These are phyloP conservation scores for Agriotes lineatus DNA, from an alignment of 2,888 invertebrate genomes.

Conservation along the genomic window DNA sequence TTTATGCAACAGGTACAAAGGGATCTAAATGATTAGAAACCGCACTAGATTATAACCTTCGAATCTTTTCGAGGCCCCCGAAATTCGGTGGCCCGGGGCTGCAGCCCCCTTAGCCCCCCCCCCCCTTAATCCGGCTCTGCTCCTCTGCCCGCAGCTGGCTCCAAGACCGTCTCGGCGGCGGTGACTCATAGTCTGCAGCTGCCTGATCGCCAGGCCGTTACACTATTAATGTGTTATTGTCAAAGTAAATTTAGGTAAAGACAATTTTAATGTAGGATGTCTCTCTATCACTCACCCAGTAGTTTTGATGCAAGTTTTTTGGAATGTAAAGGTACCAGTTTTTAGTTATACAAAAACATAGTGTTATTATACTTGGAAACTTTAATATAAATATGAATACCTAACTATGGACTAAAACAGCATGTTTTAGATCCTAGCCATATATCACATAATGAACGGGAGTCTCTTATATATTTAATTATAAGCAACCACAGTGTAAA, in stretches of 20 bases:
- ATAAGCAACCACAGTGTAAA: conserved; percentile 1
- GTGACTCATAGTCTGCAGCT: no score
- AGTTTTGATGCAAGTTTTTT: not conserved
- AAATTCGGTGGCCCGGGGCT: no score
- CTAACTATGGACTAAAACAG: not conserved
- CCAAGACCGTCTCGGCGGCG: no score
- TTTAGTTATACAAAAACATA: not conserved
- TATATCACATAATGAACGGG: not conserved
- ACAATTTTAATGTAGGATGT: not conserved
- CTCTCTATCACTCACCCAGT: not conserved
- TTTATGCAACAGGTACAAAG: no score
- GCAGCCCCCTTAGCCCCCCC: no score
- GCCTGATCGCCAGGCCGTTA: no score
- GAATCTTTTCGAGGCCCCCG: no score
- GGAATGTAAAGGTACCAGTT: not conserved
- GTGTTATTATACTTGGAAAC: not conserved
- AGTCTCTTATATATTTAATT: not conserved
- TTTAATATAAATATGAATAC: not conserved
- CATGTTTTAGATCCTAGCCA: not conserved
- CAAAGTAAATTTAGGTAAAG: not conserved
- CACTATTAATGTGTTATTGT: not conserved
- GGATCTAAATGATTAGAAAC: no score
- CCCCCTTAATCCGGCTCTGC: no score
- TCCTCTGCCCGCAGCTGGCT: no score
- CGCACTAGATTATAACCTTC: no score